phyloP scores from a whole-genome alignment of 35 echinoderm and acorn worm genomes.

The Chiridota heheva region DNA sequence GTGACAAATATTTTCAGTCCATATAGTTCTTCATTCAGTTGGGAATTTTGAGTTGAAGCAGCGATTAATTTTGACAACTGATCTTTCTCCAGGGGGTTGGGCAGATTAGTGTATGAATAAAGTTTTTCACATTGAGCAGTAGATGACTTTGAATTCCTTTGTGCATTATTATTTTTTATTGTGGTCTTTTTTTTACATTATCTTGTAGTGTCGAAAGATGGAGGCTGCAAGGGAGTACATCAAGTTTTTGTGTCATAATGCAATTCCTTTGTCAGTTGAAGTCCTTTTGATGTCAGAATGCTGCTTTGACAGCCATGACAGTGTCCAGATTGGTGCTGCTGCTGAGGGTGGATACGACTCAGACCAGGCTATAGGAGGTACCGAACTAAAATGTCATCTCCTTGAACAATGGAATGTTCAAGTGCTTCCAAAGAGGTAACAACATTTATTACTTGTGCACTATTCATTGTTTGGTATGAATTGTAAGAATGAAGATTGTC shows the following conservation, averaged over 20 bases:
- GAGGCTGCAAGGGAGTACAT: slow-evolving; percentile 70
- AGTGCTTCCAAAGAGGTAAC: slow-evolving; percentile 83
- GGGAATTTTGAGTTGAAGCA: too few relatives aligned
- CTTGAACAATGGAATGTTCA: slow-evolving; percentile 96
- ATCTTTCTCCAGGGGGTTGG: too few relatives aligned
- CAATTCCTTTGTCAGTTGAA: slow-evolving; percentile 93
- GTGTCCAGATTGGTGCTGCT: slow-evolving; percentile 59
- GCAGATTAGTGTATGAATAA: too few relatives aligned
- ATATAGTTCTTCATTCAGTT: too few relatives aligned
- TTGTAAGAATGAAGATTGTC: too few relatives aligned
- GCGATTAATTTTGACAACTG: too few relatives aligned
- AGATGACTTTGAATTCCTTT: neutral
- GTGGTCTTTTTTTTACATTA: neutral
- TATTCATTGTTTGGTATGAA: neutral
- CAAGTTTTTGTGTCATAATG: slow-evolving; percentile 80
- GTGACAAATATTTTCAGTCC: too few relatives aligned
- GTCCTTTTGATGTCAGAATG: slow-evolving; percentile 91
- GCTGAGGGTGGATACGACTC: slow-evolving; percentile 35
- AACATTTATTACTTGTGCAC: neutral
- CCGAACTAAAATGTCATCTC: slow-evolving; percentile 55
- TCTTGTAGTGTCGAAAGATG: slow-evolving; percentile 74
- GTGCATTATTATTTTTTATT: neutral
- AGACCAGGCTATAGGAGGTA: slow-evolving; percentile 9
- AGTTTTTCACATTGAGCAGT: too few relatives aligned
- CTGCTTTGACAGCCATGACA: slow-evolving; percentile 50